These are phyloP conservation scores for Allolobophora icterica DNA, from an alignment of 2,888 invertebrate species.

Conservation along the genomic window DNA sequence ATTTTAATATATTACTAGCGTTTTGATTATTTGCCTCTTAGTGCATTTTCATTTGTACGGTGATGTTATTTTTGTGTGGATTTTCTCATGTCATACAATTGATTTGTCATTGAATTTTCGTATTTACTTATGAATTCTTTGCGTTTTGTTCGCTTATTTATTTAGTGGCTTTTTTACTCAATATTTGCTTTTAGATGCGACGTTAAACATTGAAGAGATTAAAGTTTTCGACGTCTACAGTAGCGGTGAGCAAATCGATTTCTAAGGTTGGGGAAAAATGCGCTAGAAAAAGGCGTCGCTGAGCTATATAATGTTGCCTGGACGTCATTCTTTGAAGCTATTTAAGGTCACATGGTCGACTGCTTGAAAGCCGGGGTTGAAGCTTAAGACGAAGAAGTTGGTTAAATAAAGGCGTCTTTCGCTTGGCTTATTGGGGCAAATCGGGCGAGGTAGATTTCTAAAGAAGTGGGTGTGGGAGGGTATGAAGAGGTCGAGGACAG, in stretches of 20 bases:
- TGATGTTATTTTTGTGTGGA: too few species aligned
- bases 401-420: not conserved
- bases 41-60: not conserved
- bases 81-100: too few species aligned
- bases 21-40: not conserved
- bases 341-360: not conserved
- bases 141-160: too few species aligned
- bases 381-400: not conserved
- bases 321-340: not conserved
- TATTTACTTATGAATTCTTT: too few species aligned
- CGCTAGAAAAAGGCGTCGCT: not conserved
- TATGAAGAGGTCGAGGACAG: not conserved
- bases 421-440: not conserved
- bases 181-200: conserved; percentile 53
- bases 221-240: conserved; percentile 61
- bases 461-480: not conserved
- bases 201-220: conserved; percentile 52
- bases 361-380: not conserved
- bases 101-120: too few species aligned
- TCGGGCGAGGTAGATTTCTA: not conserved
- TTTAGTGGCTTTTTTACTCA: not conserved
- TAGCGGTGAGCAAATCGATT: conserved; percentile 53
- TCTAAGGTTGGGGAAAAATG: not conserved
- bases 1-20: not conserved
- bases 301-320: not conserved